A percentile compares a stretch with the other conserved stretches of the same genome.
These are phyloP conservation scores for Rachycentron canadum DNA, from an alignment of 2,797 vertebrate genomes.

Conservation along the genomic window DNA sequence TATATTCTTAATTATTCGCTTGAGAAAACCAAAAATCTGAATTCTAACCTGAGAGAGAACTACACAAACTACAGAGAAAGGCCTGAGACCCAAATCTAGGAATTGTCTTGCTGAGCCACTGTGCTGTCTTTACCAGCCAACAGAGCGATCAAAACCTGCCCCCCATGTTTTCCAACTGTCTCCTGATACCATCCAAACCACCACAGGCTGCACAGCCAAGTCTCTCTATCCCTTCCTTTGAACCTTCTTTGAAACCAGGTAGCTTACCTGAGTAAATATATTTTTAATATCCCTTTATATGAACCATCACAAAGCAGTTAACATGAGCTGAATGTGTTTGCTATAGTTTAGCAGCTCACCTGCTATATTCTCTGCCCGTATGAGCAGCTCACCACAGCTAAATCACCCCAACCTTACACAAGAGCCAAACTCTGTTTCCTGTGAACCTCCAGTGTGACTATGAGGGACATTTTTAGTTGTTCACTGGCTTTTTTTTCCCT, in stretches of 20 bases:
- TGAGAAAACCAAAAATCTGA: neutral
- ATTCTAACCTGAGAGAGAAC: slow-evolving; percentile 14
- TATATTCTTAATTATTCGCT: neutral
- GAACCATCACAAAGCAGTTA: slow-evolving; percentile 8
- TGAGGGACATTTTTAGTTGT: neutral
- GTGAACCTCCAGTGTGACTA: neutral
- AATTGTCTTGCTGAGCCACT: slow-evolving; percentile 29
- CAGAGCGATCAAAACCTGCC: slow-evolving; percentile 55
- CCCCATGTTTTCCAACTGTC: slow-evolving; percentile 47
- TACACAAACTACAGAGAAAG: neutral
- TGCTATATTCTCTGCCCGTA: neutral
- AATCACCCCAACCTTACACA: neutral
- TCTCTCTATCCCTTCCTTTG: slow-evolving; percentile 26
- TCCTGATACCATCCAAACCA: slow-evolving; percentile 46
- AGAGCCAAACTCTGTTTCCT: slow-evolving; percentile 1
- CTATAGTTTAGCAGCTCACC: neutral
- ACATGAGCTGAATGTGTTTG: neutral
- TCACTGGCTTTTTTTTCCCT: neutral
- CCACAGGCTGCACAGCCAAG: slow-evolving; percentile 19
- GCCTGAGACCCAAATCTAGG: slow-evolving; percentile 35
- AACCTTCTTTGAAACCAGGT: slow-evolving; percentile 21
- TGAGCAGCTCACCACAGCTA: slow-evolving; percentile 1
- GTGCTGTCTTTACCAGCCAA: slow-evolving; percentile 44
- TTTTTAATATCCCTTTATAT: neutral
- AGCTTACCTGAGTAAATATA: slow-evolving; percentile 43